Conservation (phyloP, 2,113 vertebrate genomes). For the Osmerus eperlanus region DNA sequence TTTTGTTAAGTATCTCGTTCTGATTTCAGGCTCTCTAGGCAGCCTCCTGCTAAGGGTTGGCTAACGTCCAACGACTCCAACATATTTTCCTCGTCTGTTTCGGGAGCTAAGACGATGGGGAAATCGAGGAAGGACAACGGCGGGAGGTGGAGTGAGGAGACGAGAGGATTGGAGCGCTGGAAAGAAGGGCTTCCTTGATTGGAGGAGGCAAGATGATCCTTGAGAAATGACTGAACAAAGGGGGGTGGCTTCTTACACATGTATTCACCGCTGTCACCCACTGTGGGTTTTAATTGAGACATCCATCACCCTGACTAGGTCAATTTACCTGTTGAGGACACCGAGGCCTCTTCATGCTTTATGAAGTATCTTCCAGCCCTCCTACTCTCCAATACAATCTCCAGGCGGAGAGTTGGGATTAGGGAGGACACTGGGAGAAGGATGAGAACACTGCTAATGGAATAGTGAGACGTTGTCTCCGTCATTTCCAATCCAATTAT, state of each 20-base stretch:
- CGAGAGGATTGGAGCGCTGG: not conserved
- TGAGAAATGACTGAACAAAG: constrained; percentile 36
- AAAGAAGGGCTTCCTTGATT: constrained; percentile 21
- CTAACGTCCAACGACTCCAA: too few relatives aligned
- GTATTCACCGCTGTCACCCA: constrained; percentile 38
- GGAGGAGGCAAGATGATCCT: constrained; percentile 31
- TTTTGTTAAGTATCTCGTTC: not conserved
- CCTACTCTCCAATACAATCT: constrained; percentile 2
- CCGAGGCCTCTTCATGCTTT: constrained; percentile 21
- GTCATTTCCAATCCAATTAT: constrained; percentile 59
- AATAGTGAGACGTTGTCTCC: constrained; percentile 42
- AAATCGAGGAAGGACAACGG: not conserved
- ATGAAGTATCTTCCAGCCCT: constrained; percentile 42
- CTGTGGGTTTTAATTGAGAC: constrained; percentile 46
- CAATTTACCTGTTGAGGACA: constrained; percentile 53
- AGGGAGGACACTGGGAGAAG: constrained; percentile 13
- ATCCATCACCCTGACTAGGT: constrained; percentile 61
- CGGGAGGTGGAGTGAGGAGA: not conserved
- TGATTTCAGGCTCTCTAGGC: not conserved
- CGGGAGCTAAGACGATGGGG: not conserved
- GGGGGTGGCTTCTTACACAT: constrained; percentile 34
- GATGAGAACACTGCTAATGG: constrained; percentile 47
- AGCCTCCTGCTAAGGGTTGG: not conserved
- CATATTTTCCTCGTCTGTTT: too few relatives aligned
- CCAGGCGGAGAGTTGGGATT: not conserved